Conservation (phyloP, 2,888 invertebrate genomes). For the Sipha maydis region DNA sequence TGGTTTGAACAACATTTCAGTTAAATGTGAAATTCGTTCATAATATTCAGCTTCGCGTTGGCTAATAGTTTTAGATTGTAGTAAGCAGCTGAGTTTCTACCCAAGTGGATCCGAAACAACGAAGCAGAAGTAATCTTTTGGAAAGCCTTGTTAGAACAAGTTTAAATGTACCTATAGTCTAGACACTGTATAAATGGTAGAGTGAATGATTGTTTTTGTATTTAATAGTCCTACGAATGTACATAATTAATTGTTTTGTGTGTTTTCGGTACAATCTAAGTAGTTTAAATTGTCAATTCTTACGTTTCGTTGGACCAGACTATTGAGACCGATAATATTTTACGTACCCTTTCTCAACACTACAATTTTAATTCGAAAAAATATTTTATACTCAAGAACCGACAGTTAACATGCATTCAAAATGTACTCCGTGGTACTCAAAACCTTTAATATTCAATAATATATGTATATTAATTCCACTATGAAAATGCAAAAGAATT, state of each 20-base stretch:
- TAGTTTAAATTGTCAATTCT: not conserved
- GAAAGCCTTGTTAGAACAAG: constrained; percentile 24
- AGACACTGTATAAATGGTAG: no score
- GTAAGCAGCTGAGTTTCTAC: not conserved
- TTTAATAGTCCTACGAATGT: not conserved
- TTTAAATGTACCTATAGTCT: not conserved
- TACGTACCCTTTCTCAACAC: not conserved
- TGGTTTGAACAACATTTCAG: not conserved
- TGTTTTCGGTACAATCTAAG: not conserved
- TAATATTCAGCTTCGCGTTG: not conserved
- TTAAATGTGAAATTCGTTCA: not conserved
- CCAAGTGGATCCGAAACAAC: not conserved
- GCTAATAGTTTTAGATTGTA: not conserved
- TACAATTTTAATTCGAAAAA: not conserved
- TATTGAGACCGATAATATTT: not conserved
- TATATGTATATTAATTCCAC: no score
- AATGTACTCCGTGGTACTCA: not conserved
- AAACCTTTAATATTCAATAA: not conserved
- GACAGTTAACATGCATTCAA: not conserved
- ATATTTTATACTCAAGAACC: not conserved
- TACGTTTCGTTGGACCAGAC: not conserved
- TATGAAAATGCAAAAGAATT: no score
- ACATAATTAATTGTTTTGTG: constrained; percentile 4
- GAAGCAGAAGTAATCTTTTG: not conserved
- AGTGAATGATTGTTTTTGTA: constrained; percentile 11